Conservation (phyloP, 2,888 invertebrate species). For the Tenthredo notha region DNA sequence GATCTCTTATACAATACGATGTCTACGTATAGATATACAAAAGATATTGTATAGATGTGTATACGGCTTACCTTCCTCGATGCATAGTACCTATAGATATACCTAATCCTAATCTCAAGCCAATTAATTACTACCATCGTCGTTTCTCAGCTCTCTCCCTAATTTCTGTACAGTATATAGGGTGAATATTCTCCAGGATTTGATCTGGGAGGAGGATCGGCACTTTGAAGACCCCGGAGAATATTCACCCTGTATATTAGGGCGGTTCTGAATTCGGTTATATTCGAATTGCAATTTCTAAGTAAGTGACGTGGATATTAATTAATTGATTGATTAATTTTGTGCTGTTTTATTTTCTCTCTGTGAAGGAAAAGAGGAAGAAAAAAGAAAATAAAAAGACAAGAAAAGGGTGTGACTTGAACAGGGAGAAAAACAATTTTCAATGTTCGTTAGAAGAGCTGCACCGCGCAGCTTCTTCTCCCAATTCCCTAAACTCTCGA, state of each 20-base stretch:
- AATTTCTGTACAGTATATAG: no score
- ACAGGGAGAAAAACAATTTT: not conserved
- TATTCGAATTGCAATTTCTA: no score
- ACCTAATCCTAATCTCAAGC: not conserved
- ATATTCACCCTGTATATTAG: no score
- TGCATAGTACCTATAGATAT: not conserved
- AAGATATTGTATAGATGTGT: not conserved
- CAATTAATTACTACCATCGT: not conserved
- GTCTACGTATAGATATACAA: not conserved
- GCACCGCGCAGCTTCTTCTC: not conserved
- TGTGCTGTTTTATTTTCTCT: not conserved
- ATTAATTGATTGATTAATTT: not conserved
- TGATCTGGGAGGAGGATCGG: no score
- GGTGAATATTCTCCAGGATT: no score
- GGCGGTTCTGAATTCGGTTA: no score
- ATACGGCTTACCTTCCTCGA: not conserved
- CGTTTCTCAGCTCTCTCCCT: not conserved
- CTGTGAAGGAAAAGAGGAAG: not conserved
- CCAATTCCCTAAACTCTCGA: slow-evolving; percentile 3
- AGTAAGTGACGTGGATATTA: no score
- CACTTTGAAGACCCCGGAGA: no score
- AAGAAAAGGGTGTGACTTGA: not conserved
- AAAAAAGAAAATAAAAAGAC: no score
- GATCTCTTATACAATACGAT: not conserved
- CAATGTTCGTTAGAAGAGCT: not conserved